Percentiles rank a stretch among this genome's conserved stretches.
phyloP scores from a whole-genome alignment of 2,113 vertebrate species.

The Potamarius usumacintae region DNA sequence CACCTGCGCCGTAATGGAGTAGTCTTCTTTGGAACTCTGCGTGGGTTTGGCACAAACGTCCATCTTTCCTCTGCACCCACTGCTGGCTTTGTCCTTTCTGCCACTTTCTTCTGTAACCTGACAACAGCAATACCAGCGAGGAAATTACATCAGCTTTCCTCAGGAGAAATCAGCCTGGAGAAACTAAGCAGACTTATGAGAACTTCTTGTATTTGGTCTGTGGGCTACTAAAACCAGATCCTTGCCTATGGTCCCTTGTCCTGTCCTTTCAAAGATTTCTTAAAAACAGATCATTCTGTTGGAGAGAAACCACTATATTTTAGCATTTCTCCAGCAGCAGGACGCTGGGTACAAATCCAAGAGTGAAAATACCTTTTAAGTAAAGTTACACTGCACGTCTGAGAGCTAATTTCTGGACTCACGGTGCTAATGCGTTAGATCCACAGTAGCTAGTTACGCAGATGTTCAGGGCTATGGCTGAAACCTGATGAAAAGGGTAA shows the following conservation, averaged over 20 bases:
- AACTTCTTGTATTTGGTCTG: neutral
- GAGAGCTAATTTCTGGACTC: neutral
- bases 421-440: neutral
- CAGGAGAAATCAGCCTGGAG: neutral
- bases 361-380: neutral
- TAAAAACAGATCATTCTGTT: neutral
- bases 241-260: neutral
- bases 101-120: constrained; percentile 65
- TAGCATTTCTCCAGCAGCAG: neutral
- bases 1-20: constrained; percentile 26
- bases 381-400: neutral
- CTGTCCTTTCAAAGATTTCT: neutral
- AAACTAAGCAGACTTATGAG: constrained; percentile 8
- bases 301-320: neutral
- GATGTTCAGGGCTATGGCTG: neutral
- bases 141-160: constrained; percentile 1
- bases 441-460: neutral
- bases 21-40: constrained; percentile 35
- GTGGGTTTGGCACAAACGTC: constrained; percentile 55
- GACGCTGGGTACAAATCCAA: neutral
- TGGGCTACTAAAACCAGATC: neutral
- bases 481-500: constrained; percentile 1
- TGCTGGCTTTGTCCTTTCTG: constrained; percentile 44
- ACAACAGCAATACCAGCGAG: constrained; percentile 21
- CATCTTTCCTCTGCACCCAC: constrained; percentile 38